Conservation (phyloP, 1,140 invertebrate species). For the Dendrolimus kikuchii region DNA sequence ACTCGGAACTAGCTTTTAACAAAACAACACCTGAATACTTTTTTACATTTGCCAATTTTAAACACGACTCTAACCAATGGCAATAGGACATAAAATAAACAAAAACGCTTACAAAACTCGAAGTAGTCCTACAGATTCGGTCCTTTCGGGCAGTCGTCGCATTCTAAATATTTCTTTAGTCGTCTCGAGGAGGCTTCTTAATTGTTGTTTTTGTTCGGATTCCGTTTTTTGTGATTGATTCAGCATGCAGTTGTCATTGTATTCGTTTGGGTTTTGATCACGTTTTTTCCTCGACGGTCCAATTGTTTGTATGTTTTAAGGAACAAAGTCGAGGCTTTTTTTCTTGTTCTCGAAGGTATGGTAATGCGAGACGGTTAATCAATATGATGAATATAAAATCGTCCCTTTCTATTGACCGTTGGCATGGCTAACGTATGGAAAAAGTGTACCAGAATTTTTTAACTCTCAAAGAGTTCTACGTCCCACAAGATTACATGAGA, state of each 20-base stretch:
- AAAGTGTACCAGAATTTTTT: no score
- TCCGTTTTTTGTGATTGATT: slow-evolving; percentile 70
- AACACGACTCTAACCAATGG: no score
- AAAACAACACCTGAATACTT: no score
- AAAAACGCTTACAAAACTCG: no score
- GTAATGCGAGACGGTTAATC: slow-evolving; percentile 47
- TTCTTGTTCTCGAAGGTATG: slow-evolving; percentile 26
- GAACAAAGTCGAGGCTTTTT: slow-evolving; percentile 37
- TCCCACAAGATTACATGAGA: no score
- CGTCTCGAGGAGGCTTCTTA: slow-evolving; percentile 38
- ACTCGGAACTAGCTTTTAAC: no score
- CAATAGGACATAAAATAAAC: no score
- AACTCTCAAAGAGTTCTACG: no score
- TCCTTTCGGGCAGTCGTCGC: slow-evolving; percentile 15
- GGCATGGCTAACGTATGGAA: no score
- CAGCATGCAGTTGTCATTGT: slow-evolving; percentile 69
- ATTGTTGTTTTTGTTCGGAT: slow-evolving; percentile 69
- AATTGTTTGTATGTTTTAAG: slow-evolving; percentile 67
- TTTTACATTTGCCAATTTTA: no score
- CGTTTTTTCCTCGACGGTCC: slow-evolving; percentile 47
- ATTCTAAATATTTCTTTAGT: slow-evolving; percentile 66
- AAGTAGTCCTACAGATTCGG: no score
- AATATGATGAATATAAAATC: slow-evolving; percentile 50
- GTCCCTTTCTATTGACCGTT: neutral
- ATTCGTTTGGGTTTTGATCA: slow-evolving; percentile 54